Base-by-base conservation (phyloP, 2,113 vertebrate species). In the Rhodinocichla rosea region DNA sequence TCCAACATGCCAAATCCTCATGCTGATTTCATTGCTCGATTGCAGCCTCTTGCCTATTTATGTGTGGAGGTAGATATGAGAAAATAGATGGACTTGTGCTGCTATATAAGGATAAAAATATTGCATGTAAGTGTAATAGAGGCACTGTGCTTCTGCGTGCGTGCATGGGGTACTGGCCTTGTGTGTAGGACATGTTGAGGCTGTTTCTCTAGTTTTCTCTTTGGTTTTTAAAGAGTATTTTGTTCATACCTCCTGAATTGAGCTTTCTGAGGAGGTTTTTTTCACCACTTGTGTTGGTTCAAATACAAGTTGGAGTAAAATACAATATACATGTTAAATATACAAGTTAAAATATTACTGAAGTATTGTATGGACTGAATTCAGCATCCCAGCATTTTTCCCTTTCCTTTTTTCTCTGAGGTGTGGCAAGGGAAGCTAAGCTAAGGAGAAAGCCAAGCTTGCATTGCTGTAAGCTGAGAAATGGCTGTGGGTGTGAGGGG, bases 61-160 rank as follows among this genome's bases (percentile, higher is more conserved):
- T 35, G 5, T 30, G 1, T 40, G 4, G 5, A 39, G 32, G 42
- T 21, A 23, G 21, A 17, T 8, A 7, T 11, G 30, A 64, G n/a
- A 74, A 65, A 13, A 12, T 17, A 3, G 1, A 11, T 32, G 50
- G 35, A 14, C 8, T 62, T 62, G 4, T 70, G 5, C 22, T 71
- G 11, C n/a, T n/a, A 6, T 16, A 0, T 17, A 1, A 22, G 10
- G 16, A 26, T 11, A 26, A 35, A 35, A 59, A 59, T 59, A 23
- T 11, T 59, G 22, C 22, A 16, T 16, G 15, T 24, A 17, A 59
- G 10, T 35, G 7, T 17, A 24, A 37, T 37, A 17, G 23, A 35
- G 23, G 56, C 56, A 35, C 56, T 40, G 6, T n/a, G 15, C 33
- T 15, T 24, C 21, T 37, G 27, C 28, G 3, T 6, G 63, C 15